These are phyloP conservation scores for Zosterops lateralis DNA, from an alignment of 2,113 vertebrate genomes.

Conservation along the genomic window DNA sequence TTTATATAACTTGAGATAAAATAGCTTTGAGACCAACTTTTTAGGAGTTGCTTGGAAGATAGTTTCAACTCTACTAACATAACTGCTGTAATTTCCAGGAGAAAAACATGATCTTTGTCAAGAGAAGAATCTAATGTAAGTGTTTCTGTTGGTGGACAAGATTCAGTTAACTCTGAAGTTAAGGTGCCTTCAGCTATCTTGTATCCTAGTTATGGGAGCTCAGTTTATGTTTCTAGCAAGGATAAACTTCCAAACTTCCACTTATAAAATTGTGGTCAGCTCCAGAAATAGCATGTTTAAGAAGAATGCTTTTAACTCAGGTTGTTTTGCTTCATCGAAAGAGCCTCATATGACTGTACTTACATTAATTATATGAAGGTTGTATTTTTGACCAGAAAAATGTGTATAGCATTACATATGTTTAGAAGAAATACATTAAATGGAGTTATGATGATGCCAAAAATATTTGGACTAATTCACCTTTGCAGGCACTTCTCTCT, in stretches of 20 bases:
- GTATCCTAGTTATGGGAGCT: not conserved
- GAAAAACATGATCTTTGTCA: not conserved
- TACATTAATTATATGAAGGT: not conserved
- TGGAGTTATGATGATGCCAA: not conserved
- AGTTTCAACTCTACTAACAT: not conserved
- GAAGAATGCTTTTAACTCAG: not conserved
- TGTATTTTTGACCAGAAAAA: not conserved
- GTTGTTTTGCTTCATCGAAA: not conserved
- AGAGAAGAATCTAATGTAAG: not conserved
- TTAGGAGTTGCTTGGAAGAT: not conserved
- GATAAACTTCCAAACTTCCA: not conserved
- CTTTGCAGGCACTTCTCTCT: not conserved
- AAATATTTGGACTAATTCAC: not conserved
- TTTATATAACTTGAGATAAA: not conserved
- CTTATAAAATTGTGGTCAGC: not conserved
- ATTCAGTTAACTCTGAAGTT: not conserved
- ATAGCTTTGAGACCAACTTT: not conserved
- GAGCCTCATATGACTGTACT: not conserved
- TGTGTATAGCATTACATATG: not conserved
- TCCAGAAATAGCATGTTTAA: not conserved
- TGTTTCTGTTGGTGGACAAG: not conserved
- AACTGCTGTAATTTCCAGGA: not conserved
- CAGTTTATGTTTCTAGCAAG: not conserved
- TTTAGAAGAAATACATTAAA: not conserved
- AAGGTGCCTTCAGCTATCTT: not conserved